phyloP scores from a whole-genome alignment of 1,140 invertebrate genomes.

The Platyura marginata region DNA sequence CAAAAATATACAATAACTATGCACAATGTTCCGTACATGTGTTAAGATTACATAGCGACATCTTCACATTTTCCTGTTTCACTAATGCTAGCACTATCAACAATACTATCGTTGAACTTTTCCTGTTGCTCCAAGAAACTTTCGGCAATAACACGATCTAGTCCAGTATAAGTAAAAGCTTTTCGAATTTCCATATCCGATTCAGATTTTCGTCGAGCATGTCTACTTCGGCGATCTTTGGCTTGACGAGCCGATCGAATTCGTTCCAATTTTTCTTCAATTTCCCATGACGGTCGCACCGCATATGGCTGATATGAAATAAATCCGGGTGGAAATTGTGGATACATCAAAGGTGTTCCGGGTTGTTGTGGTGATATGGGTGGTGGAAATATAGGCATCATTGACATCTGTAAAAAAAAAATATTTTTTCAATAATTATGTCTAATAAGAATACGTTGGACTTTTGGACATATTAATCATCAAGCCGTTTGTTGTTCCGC shows the following conservation, averaged over 20 bases:
- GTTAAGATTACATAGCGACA: not conserved
- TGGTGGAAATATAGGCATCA: not conserved
- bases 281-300: not conserved
- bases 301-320: not conserved
- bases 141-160: not conserved
- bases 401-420: not conserved
- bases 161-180: not conserved
- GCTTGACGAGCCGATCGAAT: not conserved
- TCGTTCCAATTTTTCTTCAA: not conserved
- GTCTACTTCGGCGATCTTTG: not conserved
- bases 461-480: too few species aligned
- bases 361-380: not conserved
- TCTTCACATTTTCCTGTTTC: not conserved
- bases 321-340: not conserved
- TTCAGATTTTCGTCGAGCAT: not conserved
- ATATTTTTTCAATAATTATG: too few species aligned
- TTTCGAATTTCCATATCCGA: not conserved
- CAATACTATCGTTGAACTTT: not conserved
- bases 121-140: not conserved
- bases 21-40: too few species aligned
- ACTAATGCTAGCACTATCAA: not conserved
- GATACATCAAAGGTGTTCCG: not conserved
- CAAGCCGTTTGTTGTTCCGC: too few species aligned
- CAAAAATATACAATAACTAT: too few species aligned
- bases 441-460: too few species aligned